A percentile compares a stretch with the other conserved stretches of the same genome.
phyloP scores from a whole-genome alignment of 2,797 vertebrate species.

The Salarias fasciatus region DNA sequence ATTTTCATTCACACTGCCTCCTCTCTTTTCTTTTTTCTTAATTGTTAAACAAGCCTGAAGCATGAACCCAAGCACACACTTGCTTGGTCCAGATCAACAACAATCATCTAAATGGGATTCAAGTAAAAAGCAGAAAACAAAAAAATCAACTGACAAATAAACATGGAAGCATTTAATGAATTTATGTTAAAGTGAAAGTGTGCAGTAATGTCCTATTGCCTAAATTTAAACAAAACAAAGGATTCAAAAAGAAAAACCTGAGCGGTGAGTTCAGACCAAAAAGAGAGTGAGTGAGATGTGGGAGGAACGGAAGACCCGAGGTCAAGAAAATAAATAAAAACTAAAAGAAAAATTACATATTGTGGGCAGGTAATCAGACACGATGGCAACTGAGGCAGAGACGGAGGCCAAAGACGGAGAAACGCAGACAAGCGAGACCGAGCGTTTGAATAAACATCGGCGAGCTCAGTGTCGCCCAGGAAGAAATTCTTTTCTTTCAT shows the following conservation, averaged over 20 bases:
- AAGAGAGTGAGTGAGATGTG: background rate
- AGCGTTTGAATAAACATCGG: constrained; percentile 66
- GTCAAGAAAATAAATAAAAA: too few species aligned
- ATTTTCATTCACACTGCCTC: constrained; percentile 6
- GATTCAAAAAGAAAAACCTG: background rate
- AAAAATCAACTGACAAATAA: constrained; percentile 23
- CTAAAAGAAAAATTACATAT: constrained; percentile 4
- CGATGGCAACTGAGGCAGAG: constrained; percentile 5
- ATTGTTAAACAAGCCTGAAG: constrained; percentile 29
- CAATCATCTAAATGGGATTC: constrained; percentile 38
- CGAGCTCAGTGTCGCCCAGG: constrained; percentile 66
- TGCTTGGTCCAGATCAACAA: constrained; percentile 37
- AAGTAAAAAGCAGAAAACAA: constrained; percentile 29
- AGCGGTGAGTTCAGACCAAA: background rate
- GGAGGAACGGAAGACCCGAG: background rate
- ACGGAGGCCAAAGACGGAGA: constrained; percentile 24
- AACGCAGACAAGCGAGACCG: constrained; percentile 44
- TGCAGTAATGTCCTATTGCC: background rate
- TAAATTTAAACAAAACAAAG: constrained; percentile 5
- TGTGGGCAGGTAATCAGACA: constrained; percentile 14
- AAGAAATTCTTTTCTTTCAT: constrained; percentile 75
- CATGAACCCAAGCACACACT: constrained; percentile 42
- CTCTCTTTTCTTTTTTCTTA: constrained; percentile 25
- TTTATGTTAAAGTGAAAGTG: constrained; percentile 11
- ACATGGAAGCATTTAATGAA: constrained; percentile 31